Percentiles rank a stretch among this genome's conserved stretches.
phyloP scores from a whole-genome alignment of 1,140 invertebrate genomes.

The Ceratosolen solmsi region DNA sequence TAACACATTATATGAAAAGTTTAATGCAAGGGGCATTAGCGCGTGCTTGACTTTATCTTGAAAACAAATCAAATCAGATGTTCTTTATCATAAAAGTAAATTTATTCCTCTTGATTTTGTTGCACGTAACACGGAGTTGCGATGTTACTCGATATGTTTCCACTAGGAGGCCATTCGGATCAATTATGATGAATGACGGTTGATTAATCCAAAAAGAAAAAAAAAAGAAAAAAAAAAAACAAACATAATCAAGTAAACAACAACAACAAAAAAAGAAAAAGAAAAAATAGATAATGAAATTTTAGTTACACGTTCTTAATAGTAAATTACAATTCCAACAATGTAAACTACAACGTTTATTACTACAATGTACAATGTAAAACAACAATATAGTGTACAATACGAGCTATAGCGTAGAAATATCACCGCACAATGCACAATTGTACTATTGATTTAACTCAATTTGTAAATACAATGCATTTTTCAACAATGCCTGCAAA shows the following conservation, averaged over 20 bases:
- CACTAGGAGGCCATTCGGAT: not conserved
- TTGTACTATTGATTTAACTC: too few relatives aligned
- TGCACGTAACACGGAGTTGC: not conserved
- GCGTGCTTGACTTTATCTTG: not conserved
- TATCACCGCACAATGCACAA: too few relatives aligned
- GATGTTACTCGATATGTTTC: not conserved
- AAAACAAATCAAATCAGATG: constrained; percentile 9
- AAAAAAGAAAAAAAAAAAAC: too few relatives aligned
- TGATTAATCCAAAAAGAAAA: too few relatives aligned
- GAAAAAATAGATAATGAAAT: not conserved
- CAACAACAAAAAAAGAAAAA: too few relatives aligned
- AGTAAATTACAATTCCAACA: constrained; percentile 4
- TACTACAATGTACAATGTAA: not conserved
- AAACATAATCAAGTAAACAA: too few relatives aligned
- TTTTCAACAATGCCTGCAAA: too few relatives aligned
- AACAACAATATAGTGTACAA: too few relatives aligned
- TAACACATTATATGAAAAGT: constrained; percentile 6
- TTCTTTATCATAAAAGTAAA: constrained; percentile 21
- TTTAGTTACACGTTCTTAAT: constrained; percentile 1
- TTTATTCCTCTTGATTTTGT: not conserved
- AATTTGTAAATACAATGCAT: too few relatives aligned
- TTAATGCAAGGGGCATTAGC: constrained; percentile 13
- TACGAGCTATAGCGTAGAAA: too few relatives aligned
- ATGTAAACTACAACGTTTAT: not conserved
- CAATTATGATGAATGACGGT: not conserved